phyloP scores from a whole-genome alignment of 1,140 invertebrate species.

The Rhizoglyphus robini region DNA sequence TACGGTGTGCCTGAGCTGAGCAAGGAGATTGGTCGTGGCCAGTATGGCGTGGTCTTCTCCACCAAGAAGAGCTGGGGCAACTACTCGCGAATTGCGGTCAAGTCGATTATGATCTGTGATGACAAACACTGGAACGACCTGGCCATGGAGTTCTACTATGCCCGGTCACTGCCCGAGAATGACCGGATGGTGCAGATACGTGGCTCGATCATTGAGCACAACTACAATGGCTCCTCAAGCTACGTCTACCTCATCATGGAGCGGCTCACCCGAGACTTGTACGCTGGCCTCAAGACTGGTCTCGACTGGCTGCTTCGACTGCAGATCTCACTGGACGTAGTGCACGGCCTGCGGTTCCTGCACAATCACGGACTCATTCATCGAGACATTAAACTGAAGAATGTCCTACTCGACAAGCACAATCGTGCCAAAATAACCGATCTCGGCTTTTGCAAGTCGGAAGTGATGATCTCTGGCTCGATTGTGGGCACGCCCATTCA shows the following conservation, averaged over 20 bases:
- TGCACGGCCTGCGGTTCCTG: slow-evolving; percentile 68
- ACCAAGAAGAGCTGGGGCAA: slow-evolving; percentile 59
- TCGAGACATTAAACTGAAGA: slow-evolving; percentile 59
- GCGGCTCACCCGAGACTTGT: slow-evolving; percentile 55
- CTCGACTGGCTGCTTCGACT: slow-evolving; percentile 52
- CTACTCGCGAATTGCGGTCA: slow-evolving; percentile 61
- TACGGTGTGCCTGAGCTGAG: slow-evolving; percentile 61
- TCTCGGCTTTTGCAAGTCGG: slow-evolving; percentile 78
- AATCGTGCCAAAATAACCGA: slow-evolving; percentile 71
- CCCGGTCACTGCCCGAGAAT: slow-evolving; percentile 65
- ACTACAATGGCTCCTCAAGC: slow-evolving; percentile 47
- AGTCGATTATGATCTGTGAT: slow-evolving; percentile 76
- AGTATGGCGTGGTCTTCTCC: slow-evolving; percentile 81
- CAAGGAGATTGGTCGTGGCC: slow-evolving; percentile 69
- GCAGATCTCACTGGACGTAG: slow-evolving; percentile 62
- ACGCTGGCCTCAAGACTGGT: slow-evolving; percentile 58
- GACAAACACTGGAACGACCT: slow-evolving; percentile 82
- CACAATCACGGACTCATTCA: slow-evolving; percentile 71
- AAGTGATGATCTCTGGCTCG: slow-evolving; percentile 74
- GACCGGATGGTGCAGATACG: slow-evolving; percentile 61
- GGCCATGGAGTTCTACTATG: slow-evolving; percentile 81
- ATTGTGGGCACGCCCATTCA: slow-evolving; percentile 77
- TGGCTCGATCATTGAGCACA: slow-evolving; percentile 69
- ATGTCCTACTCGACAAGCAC: slow-evolving; percentile 47
- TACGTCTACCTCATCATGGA: slow-evolving; percentile 67